These are phyloP conservation scores for Serilophus lunatus DNA, from an alignment of 2,113 vertebrate genomes.

Conservation along the genomic window DNA sequence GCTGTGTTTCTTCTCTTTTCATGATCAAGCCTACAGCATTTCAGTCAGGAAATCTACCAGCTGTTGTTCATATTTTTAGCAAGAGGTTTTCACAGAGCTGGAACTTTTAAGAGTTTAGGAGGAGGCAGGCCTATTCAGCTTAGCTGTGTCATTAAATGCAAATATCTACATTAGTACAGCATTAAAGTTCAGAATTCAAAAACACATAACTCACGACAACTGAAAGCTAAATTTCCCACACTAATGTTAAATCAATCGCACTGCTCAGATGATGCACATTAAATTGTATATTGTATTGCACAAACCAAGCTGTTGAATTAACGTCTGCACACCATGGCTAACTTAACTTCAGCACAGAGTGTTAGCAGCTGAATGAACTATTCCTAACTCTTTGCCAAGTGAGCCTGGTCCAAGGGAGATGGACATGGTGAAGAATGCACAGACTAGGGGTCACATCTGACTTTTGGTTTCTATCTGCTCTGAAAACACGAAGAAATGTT, in stretches of 20 bases:
- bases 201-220: conserved; percentile 1
- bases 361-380: background rate
- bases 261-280: background rate
- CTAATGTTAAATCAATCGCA: conserved; percentile 6
- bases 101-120: conserved; percentile 20
- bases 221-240: background rate
- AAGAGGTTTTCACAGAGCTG: background rate
- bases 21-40: background rate
- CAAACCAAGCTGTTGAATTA: background rate
- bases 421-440: background rate
- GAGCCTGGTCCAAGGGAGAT: background rate
- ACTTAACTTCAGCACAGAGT: background rate
- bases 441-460: background rate
- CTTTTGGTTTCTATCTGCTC: background rate
- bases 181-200: conserved; percentile 34
- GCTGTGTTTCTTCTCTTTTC: conserved; percentile 4
- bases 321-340: background rate
- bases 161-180: background rate
- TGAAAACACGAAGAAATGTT: background rate
- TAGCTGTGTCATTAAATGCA: background rate
- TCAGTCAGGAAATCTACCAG: background rate
- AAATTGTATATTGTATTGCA: background rate
- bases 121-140: background rate
- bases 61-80: background rate
- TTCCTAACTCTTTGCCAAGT: background rate